Base-by-base conservation (phyloP, 2,888 invertebrate species). In the Ochropleura plecta region DNA sequence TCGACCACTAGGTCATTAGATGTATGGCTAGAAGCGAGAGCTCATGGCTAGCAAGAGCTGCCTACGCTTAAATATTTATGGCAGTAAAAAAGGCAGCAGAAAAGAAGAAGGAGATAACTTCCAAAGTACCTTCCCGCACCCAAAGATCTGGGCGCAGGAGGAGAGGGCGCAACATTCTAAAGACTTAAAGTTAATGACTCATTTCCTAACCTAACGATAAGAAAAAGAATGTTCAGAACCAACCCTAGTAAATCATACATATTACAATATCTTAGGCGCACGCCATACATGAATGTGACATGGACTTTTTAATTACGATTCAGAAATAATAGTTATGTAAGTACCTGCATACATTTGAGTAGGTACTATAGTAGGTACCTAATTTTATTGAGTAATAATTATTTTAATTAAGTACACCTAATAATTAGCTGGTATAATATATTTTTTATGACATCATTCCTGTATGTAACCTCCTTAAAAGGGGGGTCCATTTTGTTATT, bases 161-260 rank as follows among this genome's bases (percentile, higher is more conserved):
- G 30, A n/a, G n/a, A n/a, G n/a, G n/a, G n/a, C n/a, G n/a, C n/a
- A n/a, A n/a, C n/a, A n/a, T n/a, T n/a, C n/a, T n/a, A 30, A 30
- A 30, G 30, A 30, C 30, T 1, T 30, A 3, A 30, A 30, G 3
- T 30, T 30, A 1, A 30, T 3, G 30, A 3, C 30, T 30, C 3
- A 30, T 30, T 30, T 30, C 30, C 3, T 30, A 3, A 3, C 30
- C 30, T 30, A 30, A 30, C 30, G 30, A 1, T 30, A 2, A 30
- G 30, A 2, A 30, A 20, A 16, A 8, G n/a, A 12, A 6, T 18
- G 40, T 16, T n/a, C 7, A 10, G 49, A 48, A 10, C 10, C 84
- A 82, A 40, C 82, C 82, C 82, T 82, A 76, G 0, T 16, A 10
- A n/a, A 44, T 49, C 57, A 59, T 82, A 69, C 70, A 81, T 81